Base-by-base conservation (phyloP, 2,113 vertebrate genomes). In the Phyllostomus discolor region DNA sequence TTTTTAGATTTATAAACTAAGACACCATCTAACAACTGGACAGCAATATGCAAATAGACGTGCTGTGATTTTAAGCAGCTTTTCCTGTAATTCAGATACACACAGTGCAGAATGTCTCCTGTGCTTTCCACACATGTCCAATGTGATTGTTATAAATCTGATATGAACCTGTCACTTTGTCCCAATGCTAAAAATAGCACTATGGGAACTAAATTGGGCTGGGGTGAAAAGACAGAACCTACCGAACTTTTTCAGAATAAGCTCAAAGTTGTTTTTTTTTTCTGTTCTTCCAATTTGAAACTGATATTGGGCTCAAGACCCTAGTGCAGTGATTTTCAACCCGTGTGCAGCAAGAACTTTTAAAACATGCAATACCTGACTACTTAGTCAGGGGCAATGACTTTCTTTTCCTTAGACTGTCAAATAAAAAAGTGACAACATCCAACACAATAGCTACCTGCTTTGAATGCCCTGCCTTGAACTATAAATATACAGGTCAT, bases 1-100 rank as follows among this genome's bases (percentile, higher is more conserved):
- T 95, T 96, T 96, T 86, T 28, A 80, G 31, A 76, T 93, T 92
- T 88, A 50, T 91, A 88, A 86, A 86, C 67, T 35, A 50, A 93
- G 70, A 96, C 20, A 50, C 28, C 75, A 67, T 84, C 69, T 91
- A 96, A 95, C 48, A 82, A 85, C 22, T 93, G 78, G 64, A 92
- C 15, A 91, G 62, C 48, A 38, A 59, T 66, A 95, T 95, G 86
- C 38, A 96, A 93, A 91, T 86, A 59, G 17, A 10, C 31, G 57
- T 94, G 38, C 57, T 73, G 48, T 80, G 75, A 92, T 62, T 35
- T 95, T 93, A 96, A 96, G 92, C 43, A 54, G 72, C 31, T 90
- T 88, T 96, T 4, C 16, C 78, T 41, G 8, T 94, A 90, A 81
- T 88, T 92, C 80, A 75, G 54, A 87, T 72, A 67, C 90, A 35